phyloP scores from a whole-genome alignment of 2,113 vertebrate genomes.

The Takifugu flavidus region DNA sequence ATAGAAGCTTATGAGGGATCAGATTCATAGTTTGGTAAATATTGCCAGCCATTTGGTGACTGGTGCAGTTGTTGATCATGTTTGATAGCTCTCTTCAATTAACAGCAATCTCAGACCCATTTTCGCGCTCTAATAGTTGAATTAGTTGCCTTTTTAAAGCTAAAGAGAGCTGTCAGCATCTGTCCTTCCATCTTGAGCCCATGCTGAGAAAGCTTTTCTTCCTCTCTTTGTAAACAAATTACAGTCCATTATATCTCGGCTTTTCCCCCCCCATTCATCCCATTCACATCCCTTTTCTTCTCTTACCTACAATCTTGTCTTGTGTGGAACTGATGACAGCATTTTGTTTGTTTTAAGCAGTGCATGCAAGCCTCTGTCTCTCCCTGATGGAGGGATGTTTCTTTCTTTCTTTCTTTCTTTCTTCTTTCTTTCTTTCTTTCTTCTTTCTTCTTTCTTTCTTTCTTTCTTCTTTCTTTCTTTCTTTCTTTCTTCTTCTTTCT shows the following conservation, averaged over 20 bases:
- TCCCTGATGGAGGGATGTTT: no score
- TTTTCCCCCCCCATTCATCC: no score
- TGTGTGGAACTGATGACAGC: no score
- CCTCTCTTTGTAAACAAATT: constrained; percentile 2
- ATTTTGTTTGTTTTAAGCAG: no score
- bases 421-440: no score
- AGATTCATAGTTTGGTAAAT: constrained; percentile 21
- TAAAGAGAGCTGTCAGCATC: not conserved
- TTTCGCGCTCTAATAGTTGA: not conserved
- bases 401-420: no score
- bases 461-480: no score
- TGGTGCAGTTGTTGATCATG: not conserved
- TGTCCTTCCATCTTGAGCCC: not conserved
- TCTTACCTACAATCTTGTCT: no score
- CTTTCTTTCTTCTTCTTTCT: no score
- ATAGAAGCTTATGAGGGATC: constrained; percentile 19
- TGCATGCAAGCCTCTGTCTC: no score
- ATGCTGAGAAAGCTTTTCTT: constrained; percentile 9
- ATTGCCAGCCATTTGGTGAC: constrained; percentile 20
- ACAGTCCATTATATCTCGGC: not conserved
- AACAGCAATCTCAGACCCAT: constrained; percentile 3
- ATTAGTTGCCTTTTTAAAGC: constrained; percentile 2
- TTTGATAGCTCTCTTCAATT: not conserved
- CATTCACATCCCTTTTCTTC: no score
- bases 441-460: no score